Conservation (phyloP, 2,797 vertebrate species). For the Heteromormyrus szaboi region DNA sequence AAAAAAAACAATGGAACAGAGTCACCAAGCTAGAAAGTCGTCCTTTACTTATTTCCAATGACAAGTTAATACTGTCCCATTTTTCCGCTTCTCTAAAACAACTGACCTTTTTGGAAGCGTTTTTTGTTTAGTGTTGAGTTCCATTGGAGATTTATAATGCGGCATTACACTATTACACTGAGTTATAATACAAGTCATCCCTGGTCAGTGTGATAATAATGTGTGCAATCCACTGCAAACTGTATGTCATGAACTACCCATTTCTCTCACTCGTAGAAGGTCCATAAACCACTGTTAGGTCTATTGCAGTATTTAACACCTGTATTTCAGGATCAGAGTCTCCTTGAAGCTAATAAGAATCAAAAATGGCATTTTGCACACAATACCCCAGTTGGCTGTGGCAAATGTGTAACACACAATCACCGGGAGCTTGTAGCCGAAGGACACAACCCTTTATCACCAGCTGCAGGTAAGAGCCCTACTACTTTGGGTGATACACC, state of each 20-base stretch:
- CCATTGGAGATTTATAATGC: background rate
- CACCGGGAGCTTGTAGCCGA: background rate
- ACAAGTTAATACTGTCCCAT: background rate
- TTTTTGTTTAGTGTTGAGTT: background rate
- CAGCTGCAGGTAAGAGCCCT: conserved; percentile 18
- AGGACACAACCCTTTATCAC: background rate
- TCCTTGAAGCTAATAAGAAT: background rate
- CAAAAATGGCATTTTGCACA: background rate
- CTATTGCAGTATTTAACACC: background rate
- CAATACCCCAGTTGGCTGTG: background rate
- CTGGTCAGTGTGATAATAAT: background rate
- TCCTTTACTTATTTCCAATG: background rate
- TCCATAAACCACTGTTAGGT: background rate
- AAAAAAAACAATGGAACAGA: background rate
- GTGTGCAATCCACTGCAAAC: background rate
- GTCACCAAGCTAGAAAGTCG: background rate
- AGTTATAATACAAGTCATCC: conserved; percentile 2
- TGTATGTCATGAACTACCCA: background rate
- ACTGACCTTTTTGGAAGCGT: background rate
- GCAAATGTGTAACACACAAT: background rate
- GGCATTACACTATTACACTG: background rate
- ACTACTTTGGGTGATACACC: conserved; percentile 38
- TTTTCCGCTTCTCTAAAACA: background rate
- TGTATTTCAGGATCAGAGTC: background rate
- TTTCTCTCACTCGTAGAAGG: background rate